phyloP scores from a whole-genome alignment of 2,888 invertebrate species.

The Dicyrtoma fusca region DNA sequence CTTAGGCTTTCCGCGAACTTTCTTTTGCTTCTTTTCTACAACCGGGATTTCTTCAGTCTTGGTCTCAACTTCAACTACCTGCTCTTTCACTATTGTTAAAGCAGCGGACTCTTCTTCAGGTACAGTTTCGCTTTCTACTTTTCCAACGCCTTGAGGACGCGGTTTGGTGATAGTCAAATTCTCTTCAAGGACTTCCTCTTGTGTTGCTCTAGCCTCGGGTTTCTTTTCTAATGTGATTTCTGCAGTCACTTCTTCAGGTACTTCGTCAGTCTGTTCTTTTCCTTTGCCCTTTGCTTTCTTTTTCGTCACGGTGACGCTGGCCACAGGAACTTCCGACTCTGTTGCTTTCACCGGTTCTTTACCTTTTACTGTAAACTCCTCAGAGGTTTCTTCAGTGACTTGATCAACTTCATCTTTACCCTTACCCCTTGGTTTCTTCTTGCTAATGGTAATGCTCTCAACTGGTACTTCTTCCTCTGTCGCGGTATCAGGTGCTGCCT shows the following conservation, averaged over 20 bases:
- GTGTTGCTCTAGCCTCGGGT: neutral
- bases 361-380: conserved; percentile 14
- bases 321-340: conserved; percentile 7
- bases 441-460: conserved; percentile 9
- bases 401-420: conserved; percentile 10
- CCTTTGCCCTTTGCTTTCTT: conserved; percentile 21
- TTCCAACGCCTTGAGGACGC: conserved; percentile 16
- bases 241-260: conserved; percentile 20
- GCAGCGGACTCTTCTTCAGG: conserved; percentile 30
- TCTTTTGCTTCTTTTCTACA: conserved; percentile 32
- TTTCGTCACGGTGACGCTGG: conserved; percentile 25
- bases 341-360: conserved; percentile 3
- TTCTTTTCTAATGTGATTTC: conserved; percentile 27
- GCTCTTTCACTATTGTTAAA: neutral
- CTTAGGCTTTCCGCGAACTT: conserved; percentile 15
- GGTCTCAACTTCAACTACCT: conserved; percentile 25
- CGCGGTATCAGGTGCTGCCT: conserved; percentile 7
- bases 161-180: conserved; percentile 18
- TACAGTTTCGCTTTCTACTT: conserved; percentile 34
- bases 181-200: conserved; percentile 25
- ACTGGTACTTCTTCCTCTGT: conserved; percentile 19
- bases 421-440: conserved; percentile 18
- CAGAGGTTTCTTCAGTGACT: conserved; percentile 16
- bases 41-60: conserved; percentile 36
- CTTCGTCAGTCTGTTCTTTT: conserved; percentile 13